Base-by-base conservation (phyloP, 1,140 invertebrate species). In the Melipona quadrifasciata region DNA sequence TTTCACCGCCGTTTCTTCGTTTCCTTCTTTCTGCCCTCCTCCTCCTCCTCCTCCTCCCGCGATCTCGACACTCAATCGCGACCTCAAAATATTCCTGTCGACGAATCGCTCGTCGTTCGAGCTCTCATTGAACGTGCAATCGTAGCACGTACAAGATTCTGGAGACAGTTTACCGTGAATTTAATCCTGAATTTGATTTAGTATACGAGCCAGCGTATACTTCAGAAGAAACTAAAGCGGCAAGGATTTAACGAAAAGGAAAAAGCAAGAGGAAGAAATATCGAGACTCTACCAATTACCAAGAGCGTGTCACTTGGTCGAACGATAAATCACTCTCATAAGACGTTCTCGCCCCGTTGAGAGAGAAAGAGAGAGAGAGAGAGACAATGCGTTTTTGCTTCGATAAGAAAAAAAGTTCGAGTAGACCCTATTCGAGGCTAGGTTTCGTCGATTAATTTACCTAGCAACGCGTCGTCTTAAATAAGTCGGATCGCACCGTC, bases 71-170 rank as follows among this genome's bases (percentile, higher is more conserved):
- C 83, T 65, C 79, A n/a, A n/a, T 68, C 76, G 2, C 34, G 72
- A 84, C 67, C 84, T 58, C 58, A 65, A 89, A 89, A 89, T 89
- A 89, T 89, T 89, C 89, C 87, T 58, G n/a, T n/a, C 88, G 68
- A 89, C 87, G 87, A 90, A 89, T 90, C 85, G 87, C 88, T 90
- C 87, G 81, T 89, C 88, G 87, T 85, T 85, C 80, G 67, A 81
- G 82, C 88, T 73, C 88, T 89, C 89, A 90, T 90, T 90, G 87
- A 85, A 67, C 51, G 19, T 51, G 10, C 2, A 21, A 39, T 31
- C 1, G 67, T 14, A 39, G 3, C 21, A 31, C n/a, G n/a, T 19
- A 34, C 11, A 27, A 34, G 67, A 34, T 61, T 61, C 58, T 61
- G 24, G 24, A 61, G 11, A 47, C 39, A 24, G 24, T 3, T 61